Evolutionary conservation across 2,797 vertebrate genomes (phyloP), one percentile per base, ranked within the genome.

Genomic region (Dicrostonyx torquatus): DNA sequence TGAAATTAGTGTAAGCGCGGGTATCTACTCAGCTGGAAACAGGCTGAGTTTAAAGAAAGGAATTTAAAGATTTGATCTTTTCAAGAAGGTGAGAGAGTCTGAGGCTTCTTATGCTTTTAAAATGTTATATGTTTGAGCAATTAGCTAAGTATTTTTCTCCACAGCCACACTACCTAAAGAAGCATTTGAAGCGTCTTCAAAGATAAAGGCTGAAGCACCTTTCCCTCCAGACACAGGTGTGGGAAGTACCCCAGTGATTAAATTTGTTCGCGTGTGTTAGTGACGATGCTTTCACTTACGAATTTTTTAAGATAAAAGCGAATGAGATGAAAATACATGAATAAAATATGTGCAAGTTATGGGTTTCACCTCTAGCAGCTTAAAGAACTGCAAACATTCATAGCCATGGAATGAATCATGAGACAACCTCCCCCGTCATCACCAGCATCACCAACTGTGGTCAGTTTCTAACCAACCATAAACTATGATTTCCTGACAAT

Each of bases 221-320:
- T 93, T n/a, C n/a, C n/a, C n/a, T n/a, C n/a, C n/a, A 91, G 87
- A 83, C 7, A 66, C 43, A 90, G 18, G 55, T 45, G 58, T 73
- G 29, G 62, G 6, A 95, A 83, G 20, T 82, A 90, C 77, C 31
- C 62, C 96, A 76, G 87, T 89, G 50, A 83, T 91, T 72, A 79
- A 37, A 37, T 68, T 17, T 72, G n/a, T 89, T 53, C 37, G 60
- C 83, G 87, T 93, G 78, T 88, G 31, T 68, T 91, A 40, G 64
- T 66, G 88, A 60, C 50, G 37, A 15, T 91, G 40, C 85, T 83
- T 90, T 93, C 9, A 89, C 55, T 87, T 94, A 93, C 96, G 55
- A 91, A 66, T 45, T 87, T 45, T 89, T 93, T 60, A 58, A 87
- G 53, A 88, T 72, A 93, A 75, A 31, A 66, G 78, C 75, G 3